Base-by-base conservation (phyloP, 2,797 vertebrate genomes). In the Megaceryle alcyon region DNA sequence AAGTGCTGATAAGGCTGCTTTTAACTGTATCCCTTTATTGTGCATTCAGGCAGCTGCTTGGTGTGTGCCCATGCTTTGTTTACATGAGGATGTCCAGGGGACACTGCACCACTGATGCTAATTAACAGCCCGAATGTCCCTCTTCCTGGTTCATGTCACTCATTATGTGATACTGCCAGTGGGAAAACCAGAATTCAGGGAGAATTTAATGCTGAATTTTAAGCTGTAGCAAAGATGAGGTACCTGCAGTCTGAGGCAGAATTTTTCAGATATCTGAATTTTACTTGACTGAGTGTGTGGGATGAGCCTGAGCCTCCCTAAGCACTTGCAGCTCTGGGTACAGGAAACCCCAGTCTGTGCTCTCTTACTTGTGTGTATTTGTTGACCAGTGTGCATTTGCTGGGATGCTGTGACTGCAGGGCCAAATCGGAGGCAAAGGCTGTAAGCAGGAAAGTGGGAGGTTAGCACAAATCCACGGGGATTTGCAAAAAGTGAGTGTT, bases 91-190 rank as follows among this genome's bases (percentile, higher is more conserved):
- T 12, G 53, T 68, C 54, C 48, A 49, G 39, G 63, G 82, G 51
- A 71, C 3, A 3, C 37, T 23, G 14, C 16, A 6, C 41, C 2
- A 2, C 44, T 53, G 71, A 51, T 41, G 44, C 60, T 66, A 35
- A 65, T 68, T 49, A 76, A 75, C 59, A 79, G 56, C 35, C 44
- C 3, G 0, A 82, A 59, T 41, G 86, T 61, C 49, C 44, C 46
- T 66, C 46, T 78, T 75, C 76, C 79, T 78, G n/a, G 29, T 46
- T 94, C 29, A 7, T 16, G 25, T 84, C 82, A 54, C 43, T 84
- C 60, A 9, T 51, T 43, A 33, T 66, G 44, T 79, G 76, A 63
- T 0, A 2, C 22, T 79, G 66, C 49, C 60, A 53, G 44, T 25
- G 37, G 33, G 44, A 44, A 59, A 80, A 59, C 2, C 6, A 46